Base-by-base conservation (phyloP, 2,113 vertebrate species). In the Phasianus colchicus region DNA sequence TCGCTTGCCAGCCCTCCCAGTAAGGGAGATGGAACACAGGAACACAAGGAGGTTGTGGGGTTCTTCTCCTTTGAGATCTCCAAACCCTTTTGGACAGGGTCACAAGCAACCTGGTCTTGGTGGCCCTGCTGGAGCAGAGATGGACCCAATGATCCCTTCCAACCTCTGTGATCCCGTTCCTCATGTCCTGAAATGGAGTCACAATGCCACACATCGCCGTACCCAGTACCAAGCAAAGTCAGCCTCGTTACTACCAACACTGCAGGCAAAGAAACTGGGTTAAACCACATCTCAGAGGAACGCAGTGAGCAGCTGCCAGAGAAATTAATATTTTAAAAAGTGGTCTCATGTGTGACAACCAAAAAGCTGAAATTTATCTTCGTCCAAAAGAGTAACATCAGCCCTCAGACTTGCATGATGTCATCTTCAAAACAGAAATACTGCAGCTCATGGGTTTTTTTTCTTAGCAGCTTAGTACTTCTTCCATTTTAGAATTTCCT, bases 181-280 rank as follows among this genome's bases (percentile, higher is more conserved):
- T 67, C 36, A 6, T 9, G 38, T 54, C n/a, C 52, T 42, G 2
- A 2, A 45, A 40, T 0, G 30, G 70, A 88, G 50, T 29, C 61
- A 24, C n/a, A 52, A 7, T 24, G 1, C 34, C 2, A 2, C 10
- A 2, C 0, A 45, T 61, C 4, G 8, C 64, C 16, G 10, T 27
- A 29, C 36, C 22, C 1, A 4, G 42, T 6, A 81, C 55, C 50
- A 36, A 17, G 32, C 12, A 45, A 72, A 60, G 64, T n/a, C 65
- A 43, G 4, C 25, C 69, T 58, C 57, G 1, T 58, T 15, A 7
- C 38, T 3, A 30, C 66, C 32, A 38, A 19, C 20, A 2, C 29
- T 13, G 69, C 73, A 38, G 77, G 64, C 83, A 48, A 43, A 86
- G 86, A 86, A 94, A 57, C 48, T n/a, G 73, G 88, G 90, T 86